Evolutionary conservation across 2,797 vertebrate genomes (phyloP).

Genomic region (Brachyrhaphis roseni): DNA sequence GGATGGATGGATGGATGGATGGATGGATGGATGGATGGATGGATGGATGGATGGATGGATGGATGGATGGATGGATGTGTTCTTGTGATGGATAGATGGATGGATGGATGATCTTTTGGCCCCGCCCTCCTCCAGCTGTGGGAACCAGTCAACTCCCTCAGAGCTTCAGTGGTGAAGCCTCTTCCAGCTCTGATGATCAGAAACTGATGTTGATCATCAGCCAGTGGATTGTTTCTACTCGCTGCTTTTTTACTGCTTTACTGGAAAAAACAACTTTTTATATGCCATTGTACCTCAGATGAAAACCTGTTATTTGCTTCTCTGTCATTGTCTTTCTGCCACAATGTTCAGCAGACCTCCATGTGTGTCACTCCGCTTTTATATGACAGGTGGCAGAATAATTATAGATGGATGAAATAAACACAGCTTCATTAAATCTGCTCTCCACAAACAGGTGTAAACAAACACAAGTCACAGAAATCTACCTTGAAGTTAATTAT

Average conservation of each 20-base stretch:
- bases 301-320: background rate
- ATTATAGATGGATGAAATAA: background rate
- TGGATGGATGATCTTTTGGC: too few species aligned
- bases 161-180: too few species aligned
- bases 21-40: background rate
- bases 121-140: too few species aligned
- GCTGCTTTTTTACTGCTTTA: background rate
- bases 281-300: background rate
- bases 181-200: too few species aligned
- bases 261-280: background rate
- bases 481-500: background rate
- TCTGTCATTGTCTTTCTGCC: background rate
- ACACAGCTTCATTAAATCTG: background rate
- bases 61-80: too few species aligned
- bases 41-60: background rate
- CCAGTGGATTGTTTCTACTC: background rate
- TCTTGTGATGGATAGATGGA: too few species aligned
- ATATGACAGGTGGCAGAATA: background rate
- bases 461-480: background rate
- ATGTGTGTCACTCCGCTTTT: background rate
- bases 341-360: background rate
- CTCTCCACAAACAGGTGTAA: conserved; percentile 1
- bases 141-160: too few species aligned
- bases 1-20: background rate
- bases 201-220: background rate